These are phyloP conservation scores for Eupithecia tripunctaria DNA, from an alignment of 2,888 invertebrate genomes.

Conservation along the genomic window DNA sequence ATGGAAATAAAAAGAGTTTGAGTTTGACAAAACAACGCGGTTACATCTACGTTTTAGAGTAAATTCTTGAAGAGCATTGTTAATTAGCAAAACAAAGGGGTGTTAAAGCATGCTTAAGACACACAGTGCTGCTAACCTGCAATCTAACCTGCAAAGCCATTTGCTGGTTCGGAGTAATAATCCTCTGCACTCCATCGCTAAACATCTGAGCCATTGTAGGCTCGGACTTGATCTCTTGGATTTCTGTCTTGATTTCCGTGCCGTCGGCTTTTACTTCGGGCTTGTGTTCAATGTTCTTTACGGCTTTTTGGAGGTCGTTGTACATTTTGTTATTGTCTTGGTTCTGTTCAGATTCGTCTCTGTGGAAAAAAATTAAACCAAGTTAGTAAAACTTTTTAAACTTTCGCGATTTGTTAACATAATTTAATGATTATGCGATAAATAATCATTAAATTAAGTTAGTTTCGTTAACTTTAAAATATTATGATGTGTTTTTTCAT, in stretches of 20 bases:
- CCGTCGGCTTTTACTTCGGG: constrained; percentile 63
- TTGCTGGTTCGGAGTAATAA: constrained; percentile 70
- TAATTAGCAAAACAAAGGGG: background rate
- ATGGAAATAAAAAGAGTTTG: too few relatives aligned
- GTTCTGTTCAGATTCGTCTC: constrained; percentile 68
- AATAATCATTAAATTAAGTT: too few relatives aligned
- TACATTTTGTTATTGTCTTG: constrained; percentile 71
- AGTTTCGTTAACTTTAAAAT: background rate
- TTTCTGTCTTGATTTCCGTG: constrained; percentile 64
- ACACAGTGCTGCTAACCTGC: constrained; percentile 31
- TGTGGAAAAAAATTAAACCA: constrained; percentile 39
- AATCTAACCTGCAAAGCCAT: constrained; percentile 68
- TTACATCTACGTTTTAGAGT: background rate
- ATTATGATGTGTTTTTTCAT: background rate
- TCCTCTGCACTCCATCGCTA: constrained; percentile 66
- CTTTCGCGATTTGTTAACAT: too few relatives aligned
- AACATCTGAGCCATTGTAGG: constrained; percentile 60
- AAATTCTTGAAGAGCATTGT: background rate
- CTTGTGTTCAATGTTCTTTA: constrained; percentile 71
- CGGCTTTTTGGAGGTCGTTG: constrained; percentile 71
- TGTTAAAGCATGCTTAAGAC: constrained; percentile 20
- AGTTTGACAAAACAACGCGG: background rate
- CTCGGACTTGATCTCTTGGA: constrained; percentile 61
- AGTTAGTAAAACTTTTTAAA: too few relatives aligned
- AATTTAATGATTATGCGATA: too few relatives aligned